Evolutionary conservation across 2,113 vertebrate genomes (phyloP), one percentile per base, ranked within the genome.

Genomic region (Setophaga coronata): DNA sequence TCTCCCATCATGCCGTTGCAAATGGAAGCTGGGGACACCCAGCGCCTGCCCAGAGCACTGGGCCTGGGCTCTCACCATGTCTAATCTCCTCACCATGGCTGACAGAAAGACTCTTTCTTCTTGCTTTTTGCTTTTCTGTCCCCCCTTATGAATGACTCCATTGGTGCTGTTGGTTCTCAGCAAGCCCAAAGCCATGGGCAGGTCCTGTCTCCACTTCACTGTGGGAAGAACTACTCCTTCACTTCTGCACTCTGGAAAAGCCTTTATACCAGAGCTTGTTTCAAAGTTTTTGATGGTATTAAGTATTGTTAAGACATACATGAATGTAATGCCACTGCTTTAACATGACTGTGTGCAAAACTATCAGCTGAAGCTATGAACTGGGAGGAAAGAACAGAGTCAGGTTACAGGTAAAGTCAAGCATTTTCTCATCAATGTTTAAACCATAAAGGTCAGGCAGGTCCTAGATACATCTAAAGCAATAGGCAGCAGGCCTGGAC

Each of bases 391-490:
- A 74, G 51, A 73, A n/a, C 13, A 56, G 34, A 38, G 36, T 38
- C 36, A 38, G 36, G 9, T 38, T 38, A 38, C 36, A 38, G 36
- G 36, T 38, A 38, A 38, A 38, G 36, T 38, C 62, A 74, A 93
- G 60, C 0, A 0, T 51, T 95, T 64, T 62, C 29, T 78, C 25
- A 36, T 45, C 82, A 40, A 7, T 54, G 7, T 57, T 93, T 57
- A 53, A 91, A 58, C 29, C 21, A 77, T n/a, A 64, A 61, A 70
- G n/a, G 60, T 65, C 71, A 89, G 66, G 40, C 60, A 90, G 77
- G 57, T 78, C 53, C 71, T 60, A 66, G 17, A 36, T 89, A 56
- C 57, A 73, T 45, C 81, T 80, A 70, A 80, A 61, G 9, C 42
- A 45, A 26, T 2, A 73, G 58, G 2, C 38, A 80, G 70, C 14